A percentile compares a stretch with the other conserved stretches of the same genome.
These are phyloP conservation scores for Aphis craccivora DNA, from an alignment of 1,140 invertebrate genomes.

Conservation along the genomic window DNA sequence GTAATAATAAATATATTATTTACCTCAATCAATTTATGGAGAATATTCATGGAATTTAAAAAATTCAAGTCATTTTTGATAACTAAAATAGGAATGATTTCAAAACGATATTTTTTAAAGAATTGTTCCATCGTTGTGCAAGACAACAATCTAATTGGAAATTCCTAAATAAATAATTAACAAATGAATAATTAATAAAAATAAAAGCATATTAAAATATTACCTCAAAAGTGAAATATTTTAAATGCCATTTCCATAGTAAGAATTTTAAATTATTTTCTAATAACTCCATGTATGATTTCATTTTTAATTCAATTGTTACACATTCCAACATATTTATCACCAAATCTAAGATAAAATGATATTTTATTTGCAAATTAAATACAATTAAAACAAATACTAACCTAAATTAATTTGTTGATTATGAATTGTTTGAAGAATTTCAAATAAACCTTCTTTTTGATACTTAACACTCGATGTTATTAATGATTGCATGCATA, in stretches of 20 bases:
- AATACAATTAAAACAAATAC: not conserved
- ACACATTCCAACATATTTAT: constrained; percentile 45
- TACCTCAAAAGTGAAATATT: not conserved
- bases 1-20: not conserved
- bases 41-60: not conserved
- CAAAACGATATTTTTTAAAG: constrained; percentile 31
- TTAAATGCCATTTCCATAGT: constrained; percentile 39
- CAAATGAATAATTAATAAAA: not conserved
- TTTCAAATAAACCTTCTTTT: constrained; percentile 37
- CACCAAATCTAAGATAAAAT: constrained; percentile 52
- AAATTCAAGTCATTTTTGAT: constrained; percentile 36
- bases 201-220: not conserved
- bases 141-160: constrained; percentile 45
- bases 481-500: constrained; percentile 37
- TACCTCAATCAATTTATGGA: constrained; percentile 26
- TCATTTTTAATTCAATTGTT: constrained; percentile 43
- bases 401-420: constrained; percentile 32
- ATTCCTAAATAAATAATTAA: constrained; percentile 36
- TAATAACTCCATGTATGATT: constrained; percentile 48
- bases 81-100: constrained; percentile 46
- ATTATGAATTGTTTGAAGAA: constrained; percentile 8
- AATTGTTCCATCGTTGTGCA: constrained; percentile 42
- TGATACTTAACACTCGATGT: constrained; percentile 21
- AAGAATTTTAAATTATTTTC: constrained; percentile 54
- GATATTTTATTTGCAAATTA: constrained; percentile 2